Base-by-base conservation (phyloP, 1,140 invertebrate genomes). In the Drosophila tropicalis region DNA sequence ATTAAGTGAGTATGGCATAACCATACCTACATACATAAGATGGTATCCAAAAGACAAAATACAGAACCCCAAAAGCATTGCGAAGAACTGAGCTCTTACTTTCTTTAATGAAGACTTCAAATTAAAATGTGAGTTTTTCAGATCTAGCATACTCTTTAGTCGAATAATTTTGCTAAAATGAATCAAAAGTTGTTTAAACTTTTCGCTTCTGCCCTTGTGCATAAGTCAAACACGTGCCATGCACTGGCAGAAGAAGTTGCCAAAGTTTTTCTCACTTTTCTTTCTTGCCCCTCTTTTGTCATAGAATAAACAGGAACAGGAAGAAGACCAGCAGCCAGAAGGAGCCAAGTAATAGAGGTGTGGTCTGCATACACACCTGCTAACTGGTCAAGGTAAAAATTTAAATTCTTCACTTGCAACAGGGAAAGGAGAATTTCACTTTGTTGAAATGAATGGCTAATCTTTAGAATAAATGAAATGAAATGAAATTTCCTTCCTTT, bases 401-500 rank as follows among this genome's bases (percentile, higher is more conserved):
- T 86, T 76, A 77, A 78, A 86, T 72, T 79, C 78, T 72, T 39
- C 41, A 70, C 74, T 70, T 68, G 75, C 83, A 81, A 85, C 82
- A 86, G 81, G 44, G 9, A 51, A 51, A 22, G 44, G 9, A 51
- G 44, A 51, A 22, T 51, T 79, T 81, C 78, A 62, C 61, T 62
- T 76, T 67, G 72, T 57, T 76, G 66, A 87, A 89, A 89, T 89
- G 81, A 89, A 89, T 89, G 58, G 77, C 84, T 89, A 89, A 89
- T 89, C 84, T 89, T 84, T 89, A 81, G 84, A 83, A 87, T 87
- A 84, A 89, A 89, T 89, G 86, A 89, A 89, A 87, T 75, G 55
- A 57, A 57, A 51, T 51, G 79, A 83, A 87, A 80, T 87, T 79
- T 80, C 67, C 72, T 76, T 66, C 60, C 56, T 72, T 62, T 73